Evolutionary conservation across 2,888 invertebrate species (phyloP), one percentile per base, ranked within the genome.

Genomic region (Fragum whitleyi): DNA sequence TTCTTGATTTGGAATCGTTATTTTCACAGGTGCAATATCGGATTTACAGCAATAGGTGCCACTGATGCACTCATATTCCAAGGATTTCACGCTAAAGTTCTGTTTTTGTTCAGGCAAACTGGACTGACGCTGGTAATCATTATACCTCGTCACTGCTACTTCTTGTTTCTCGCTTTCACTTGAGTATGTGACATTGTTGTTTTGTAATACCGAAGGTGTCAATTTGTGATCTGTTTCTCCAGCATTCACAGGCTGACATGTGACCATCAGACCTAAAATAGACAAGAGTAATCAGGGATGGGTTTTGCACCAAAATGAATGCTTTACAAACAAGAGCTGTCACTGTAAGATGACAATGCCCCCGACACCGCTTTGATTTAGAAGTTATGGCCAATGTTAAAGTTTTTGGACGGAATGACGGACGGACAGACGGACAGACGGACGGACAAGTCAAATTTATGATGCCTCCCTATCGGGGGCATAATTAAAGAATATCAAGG

Each of bases 1-100:
- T 79, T 90, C 90, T 39, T 87, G 83, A 14, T 87, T 79, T 1
- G 91, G 91, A 71, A 91, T 87, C 26, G 89, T 90, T 32, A 91
- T 77, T 77, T 90, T 91, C 81, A 91, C 51, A 9, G 90, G 89
- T 21, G 85, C 81, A 16, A 89, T 75, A 16, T 90, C 90, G 1
- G 87, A 72, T 36, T 89, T 87, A 72, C 90, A 90, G 72, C 90
- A 90, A 79, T 86, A 86, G 0, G 89, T 90, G 28, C 88, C 88
- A 26, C 84, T 83, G 14, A 87, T 69, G 53, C 86, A 79, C 47
- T 87, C 87, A 86, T 90, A 91, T 42, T 91, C 90, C 21, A 90
- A 85, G 42, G 89, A 87, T 76, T 88, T 90, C 1, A 89, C 81
- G 6, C 87, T 88, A 29, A 90, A 86, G 16, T 88, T 86, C 14